Evolutionary conservation across 30 jellyfish, hydroid and myxozoan genomes (phyloP).

Genomic region (Chrysaora quinquecirrha): DNA sequence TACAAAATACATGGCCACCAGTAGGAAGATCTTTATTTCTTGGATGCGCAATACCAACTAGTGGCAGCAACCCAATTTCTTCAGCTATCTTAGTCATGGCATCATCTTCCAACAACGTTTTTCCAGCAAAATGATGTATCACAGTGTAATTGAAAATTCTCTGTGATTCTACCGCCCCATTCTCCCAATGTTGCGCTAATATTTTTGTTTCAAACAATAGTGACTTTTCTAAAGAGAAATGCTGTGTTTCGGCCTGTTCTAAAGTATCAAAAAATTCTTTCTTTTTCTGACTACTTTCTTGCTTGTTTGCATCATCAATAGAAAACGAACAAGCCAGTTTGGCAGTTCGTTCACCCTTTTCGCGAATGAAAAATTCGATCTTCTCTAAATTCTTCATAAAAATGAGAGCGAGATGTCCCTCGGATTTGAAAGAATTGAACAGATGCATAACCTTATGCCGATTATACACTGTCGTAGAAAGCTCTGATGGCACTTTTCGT

Average conservation of each 20-base stretch:
- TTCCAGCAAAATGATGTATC: conserved; percentile 32
- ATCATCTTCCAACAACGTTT: conserved; percentile 1
- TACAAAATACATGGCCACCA: conserved; percentile 56
- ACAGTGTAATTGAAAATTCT: not conserved
- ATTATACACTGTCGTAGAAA: conserved; percentile 33
- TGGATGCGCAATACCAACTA: conserved; percentile 47
- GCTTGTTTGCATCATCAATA: not conserved
- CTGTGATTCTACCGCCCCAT: not conserved
- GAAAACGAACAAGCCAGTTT: conserved; percentile 20
- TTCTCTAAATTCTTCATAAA: conserved; percentile 26
- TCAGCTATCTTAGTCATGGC: conserved; percentile 4
- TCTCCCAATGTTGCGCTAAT: not conserved
- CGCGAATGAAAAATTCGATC: conserved; percentile 31
- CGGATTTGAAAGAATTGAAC: conserved; percentile 30
- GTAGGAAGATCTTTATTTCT: not conserved
- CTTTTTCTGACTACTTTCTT: not conserved
- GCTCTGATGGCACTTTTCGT: conserved; percentile 37
- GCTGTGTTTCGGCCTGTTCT: not conserved
- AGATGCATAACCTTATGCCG: not conserved
- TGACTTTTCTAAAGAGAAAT: not conserved
- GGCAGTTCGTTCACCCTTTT: conserved; percentile 14
- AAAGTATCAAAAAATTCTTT: no score
- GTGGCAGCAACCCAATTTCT: conserved; percentile 32
- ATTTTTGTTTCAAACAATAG: not conserved
- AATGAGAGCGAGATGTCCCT: conserved; percentile 47